These are phyloP conservation scores for Pinna nobilis DNA, from an alignment of 1,140 invertebrate species.

Conservation along the genomic window DNA sequence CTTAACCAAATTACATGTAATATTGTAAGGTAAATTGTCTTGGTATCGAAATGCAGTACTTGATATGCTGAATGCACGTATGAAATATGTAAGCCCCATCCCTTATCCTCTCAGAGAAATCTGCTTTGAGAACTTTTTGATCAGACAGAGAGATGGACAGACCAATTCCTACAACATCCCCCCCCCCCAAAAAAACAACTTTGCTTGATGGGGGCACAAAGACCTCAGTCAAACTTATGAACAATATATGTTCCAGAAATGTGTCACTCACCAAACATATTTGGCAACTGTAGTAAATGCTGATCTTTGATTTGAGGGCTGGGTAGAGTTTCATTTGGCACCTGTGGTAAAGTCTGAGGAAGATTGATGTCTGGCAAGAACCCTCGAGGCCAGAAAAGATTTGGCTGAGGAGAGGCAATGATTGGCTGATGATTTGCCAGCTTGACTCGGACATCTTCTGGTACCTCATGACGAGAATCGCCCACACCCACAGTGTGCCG, in stretches of 20 bases:
- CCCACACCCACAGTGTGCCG: constrained; percentile 95
- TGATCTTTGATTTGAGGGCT: constrained; percentile 76
- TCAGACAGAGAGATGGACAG: too few species aligned
- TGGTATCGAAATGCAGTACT: too few species aligned
- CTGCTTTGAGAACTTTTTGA: too few species aligned
- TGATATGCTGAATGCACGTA: too few species aligned
- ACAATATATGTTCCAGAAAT: constrained; percentile 2
- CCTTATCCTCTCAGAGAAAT: too few species aligned
- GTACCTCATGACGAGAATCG: constrained; percentile 84
- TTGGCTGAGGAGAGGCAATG: constrained; percentile 62
- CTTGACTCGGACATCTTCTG: constrained; percentile 74
- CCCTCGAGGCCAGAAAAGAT: constrained; percentile 56
- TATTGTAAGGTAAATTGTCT: too few species aligned
- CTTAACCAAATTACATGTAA: too few species aligned
- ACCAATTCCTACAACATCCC: too few species aligned
- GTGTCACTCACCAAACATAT: constrained; percentile 89
- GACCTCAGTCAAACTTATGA: too few species aligned
- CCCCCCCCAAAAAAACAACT: too few species aligned
- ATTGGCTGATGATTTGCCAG: constrained; percentile 68
- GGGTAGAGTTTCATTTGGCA: constrained; percentile 43
- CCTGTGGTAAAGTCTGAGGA: constrained; percentile 76
- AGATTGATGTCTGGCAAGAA: constrained; percentile 80
- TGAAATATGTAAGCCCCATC: too few species aligned
- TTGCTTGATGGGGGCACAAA: too few species aligned
- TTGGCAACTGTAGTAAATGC: constrained; percentile 92